A percentile compares a stretch with the other conserved stretches of the same genome.
phyloP scores from a whole-genome alignment of 2,888 invertebrate species.

The Ophioninae sp. region DNA sequence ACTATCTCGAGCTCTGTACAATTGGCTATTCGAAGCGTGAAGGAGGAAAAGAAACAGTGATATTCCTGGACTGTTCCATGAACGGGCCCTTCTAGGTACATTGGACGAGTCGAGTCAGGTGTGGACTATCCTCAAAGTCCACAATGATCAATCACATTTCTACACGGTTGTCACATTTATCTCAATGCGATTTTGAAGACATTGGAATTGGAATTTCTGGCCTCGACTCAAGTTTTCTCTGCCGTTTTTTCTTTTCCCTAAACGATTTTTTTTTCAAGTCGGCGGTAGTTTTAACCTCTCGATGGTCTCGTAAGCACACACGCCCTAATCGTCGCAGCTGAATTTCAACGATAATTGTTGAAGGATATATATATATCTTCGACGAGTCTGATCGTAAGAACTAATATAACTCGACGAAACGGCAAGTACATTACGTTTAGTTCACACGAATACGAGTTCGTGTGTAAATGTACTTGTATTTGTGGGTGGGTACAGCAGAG shows the following conservation, averaged over 20 bases:
- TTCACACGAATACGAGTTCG: background rate
- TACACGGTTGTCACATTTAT: too few relatives aligned
- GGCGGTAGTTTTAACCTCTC: background rate
- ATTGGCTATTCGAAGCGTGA: background rate
- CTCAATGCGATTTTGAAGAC: background rate
- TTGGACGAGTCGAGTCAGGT: too few relatives aligned
- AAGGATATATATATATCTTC: conserved; percentile 63
- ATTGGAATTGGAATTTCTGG: background rate
- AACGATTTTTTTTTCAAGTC: background rate
- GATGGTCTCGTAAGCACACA: too few relatives aligned
- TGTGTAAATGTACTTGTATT: conserved; percentile 6
- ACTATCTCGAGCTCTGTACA: background rate
- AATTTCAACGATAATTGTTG: conserved; percentile 70
- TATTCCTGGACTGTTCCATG: too few relatives aligned
- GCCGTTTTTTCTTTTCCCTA: background rate
- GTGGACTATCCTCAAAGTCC: too few relatives aligned
- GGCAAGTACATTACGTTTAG: conserved; percentile 30
- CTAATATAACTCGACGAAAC: conserved; percentile 21
- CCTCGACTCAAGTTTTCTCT: background rate
- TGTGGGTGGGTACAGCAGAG: conserved; percentile 32
- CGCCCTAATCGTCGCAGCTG: background rate
- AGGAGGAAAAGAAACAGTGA: too few relatives aligned
- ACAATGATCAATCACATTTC: too few relatives aligned
- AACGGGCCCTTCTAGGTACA: too few relatives aligned
- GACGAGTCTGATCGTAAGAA: conserved; percentile 11